A percentile compares a stretch with the other conserved stretches of the same genome.
phyloP scores from a whole-genome alignment of 2,797 vertebrate species.

The Psittacula echo region DNA sequence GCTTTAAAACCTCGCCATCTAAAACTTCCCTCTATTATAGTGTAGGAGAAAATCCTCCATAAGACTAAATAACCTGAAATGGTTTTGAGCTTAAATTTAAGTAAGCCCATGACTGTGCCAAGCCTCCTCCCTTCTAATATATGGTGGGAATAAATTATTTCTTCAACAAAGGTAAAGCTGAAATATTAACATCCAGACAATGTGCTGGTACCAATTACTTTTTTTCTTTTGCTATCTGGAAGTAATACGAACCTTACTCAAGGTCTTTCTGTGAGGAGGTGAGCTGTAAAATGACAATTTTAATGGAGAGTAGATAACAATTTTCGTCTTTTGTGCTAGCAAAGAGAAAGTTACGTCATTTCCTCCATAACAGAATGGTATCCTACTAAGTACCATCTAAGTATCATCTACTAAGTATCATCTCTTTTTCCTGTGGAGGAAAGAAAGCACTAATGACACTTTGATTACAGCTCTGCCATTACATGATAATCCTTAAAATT shows the following conservation, averaged over 20 bases:
- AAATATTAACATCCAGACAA: conserved; percentile 8
- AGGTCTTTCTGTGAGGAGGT: neutral
- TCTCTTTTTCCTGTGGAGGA: no score
- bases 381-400: neutral
- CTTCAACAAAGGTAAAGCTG: neutral
- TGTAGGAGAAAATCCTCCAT: neutral
- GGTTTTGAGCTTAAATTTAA: neutral
- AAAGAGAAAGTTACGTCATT: conserved; percentile 1
- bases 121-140: neutral
- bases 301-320: neutral
- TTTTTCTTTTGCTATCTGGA: conserved; percentile 8
- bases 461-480: neutral
- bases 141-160: neutral
- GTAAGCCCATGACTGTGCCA: neutral
- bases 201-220: neutral
- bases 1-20: neutral
- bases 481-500: neutral
- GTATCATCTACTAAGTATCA: no score
- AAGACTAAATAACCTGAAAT: neutral
- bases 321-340: conserved; percentile 5
- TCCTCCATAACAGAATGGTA: neutral
- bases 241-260: neutral
- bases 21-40: neutral
- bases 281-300: conserved; percentile 14
- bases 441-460: neutral